A percentile compares a stretch with the other conserved stretches of the same genome.
Conservation (phyloP, 2,888 invertebrate genomes). For the Lordiphosa andalusiaca region DNA sequence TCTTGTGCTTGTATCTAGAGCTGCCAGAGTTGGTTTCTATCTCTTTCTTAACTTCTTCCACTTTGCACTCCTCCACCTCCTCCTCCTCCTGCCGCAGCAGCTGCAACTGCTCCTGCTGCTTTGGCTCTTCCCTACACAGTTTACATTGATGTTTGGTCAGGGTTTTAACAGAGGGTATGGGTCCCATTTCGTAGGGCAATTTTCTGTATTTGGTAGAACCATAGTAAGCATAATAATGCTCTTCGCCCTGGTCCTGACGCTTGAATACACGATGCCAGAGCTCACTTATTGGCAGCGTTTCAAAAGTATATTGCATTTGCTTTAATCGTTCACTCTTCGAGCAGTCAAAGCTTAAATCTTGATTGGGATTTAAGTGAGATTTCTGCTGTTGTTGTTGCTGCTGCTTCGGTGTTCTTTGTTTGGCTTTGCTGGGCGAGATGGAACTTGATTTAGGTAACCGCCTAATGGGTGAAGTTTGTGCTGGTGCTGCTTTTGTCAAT, state of each 20-base stretch:
- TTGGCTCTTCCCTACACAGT: constrained; percentile 80
- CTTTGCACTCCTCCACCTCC: constrained; percentile 9
- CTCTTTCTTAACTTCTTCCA: not conserved
- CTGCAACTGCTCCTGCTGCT: constrained; percentile 80
- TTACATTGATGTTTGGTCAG: constrained; percentile 78
- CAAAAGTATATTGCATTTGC: constrained; percentile 82
- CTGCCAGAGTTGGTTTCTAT: constrained; percentile 9
- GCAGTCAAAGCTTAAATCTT: constrained; percentile 62
- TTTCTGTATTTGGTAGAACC: constrained; percentile 78
- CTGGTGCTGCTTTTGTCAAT: not conserved
- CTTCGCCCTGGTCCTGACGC: constrained; percentile 87
- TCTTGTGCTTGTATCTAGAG: constrained; percentile 69
- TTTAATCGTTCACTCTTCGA: constrained; percentile 68
- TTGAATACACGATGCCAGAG: constrained; percentile 90
- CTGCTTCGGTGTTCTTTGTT: constrained; percentile 7
- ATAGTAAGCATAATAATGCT: constrained; percentile 83
- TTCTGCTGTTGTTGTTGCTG: constrained; percentile 16
- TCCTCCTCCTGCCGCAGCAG: constrained; percentile 50
- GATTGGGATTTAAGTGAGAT: constrained; percentile 7
- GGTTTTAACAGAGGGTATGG: constrained; percentile 82
- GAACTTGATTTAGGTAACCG: no score
- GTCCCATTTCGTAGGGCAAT: constrained; percentile 88
- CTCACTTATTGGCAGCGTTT: constrained; percentile 86
- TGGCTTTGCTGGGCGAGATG: not conserved
- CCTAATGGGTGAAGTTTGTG: constrained; percentile 18